Base-by-base conservation (phyloP, 1,140 invertebrate genomes). In the Formica selysi region DNA sequence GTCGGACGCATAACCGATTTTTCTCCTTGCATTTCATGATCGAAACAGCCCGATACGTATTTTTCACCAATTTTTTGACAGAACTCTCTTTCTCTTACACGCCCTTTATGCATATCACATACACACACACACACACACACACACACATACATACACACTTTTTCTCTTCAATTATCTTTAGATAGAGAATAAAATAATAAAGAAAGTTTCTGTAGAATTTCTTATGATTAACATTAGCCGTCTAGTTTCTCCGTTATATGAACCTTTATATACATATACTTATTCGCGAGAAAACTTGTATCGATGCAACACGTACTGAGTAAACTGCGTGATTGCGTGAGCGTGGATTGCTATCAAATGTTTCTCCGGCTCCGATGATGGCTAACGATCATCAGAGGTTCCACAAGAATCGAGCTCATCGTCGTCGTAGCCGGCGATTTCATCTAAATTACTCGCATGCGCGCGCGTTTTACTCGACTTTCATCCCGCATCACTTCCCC, bases 401-500 rank as follows among this genome's bases (percentile, higher is more conserved):
- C 51, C 38, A 22, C 36, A 73, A 73, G 67, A 57, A 68, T 67
- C 19, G 26, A 48, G 61, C 22, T 22, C 22, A 32, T 26, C 65
- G 36, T 29, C 51, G 54, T 22, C 19, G 26, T 19, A 44, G 19
- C 26, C 68, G 54, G 26, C 68, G 54, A 74, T 83, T 83, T 74
- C 68, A 74, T 83, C 68, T 61, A 83, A 83, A 73, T 83, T 83
- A n/a, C 68, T 74, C 68, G 68, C 68, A 73, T 70, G 79, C 67
- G 51, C 79, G 29, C 68, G 29, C 26, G 54, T 4, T n/a, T 48
- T 38, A 70, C 22, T 16, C 29, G 54, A 74, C 79, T 83, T 83
- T 83, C 54, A 74, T 74, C 79, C 54, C 48, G 65, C 65, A 29
- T 61, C 6, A 29, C 48, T 80, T 57, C 44, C 51, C 41, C 51